phyloP scores from a whole-genome alignment of 2,113 vertebrate genomes.

The Apus apus region DNA sequence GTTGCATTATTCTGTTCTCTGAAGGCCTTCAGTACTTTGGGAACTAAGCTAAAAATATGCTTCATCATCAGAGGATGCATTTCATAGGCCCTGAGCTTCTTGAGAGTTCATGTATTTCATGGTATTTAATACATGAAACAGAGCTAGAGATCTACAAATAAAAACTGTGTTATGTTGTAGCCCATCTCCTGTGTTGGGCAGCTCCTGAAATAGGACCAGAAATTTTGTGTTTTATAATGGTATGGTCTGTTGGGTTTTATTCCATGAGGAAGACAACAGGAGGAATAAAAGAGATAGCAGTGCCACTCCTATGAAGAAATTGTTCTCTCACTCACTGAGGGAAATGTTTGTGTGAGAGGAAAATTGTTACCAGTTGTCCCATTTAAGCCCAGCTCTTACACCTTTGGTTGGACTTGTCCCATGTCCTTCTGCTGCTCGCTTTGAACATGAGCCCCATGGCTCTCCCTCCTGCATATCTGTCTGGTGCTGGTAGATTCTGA shows the following conservation, averaged over 20 bases:
- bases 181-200: neutral
- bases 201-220: neutral
- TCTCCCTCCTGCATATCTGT: neutral
- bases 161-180: neutral
- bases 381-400: neutral
- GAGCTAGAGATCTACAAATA: neutral
- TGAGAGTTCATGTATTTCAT: neutral
- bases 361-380: neutral
- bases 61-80: neutral
- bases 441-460: neutral
- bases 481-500: accelerated
- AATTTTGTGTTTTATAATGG: neutral
- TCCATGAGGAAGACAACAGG: neutral
- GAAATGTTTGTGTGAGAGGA: neutral
- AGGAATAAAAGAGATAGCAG: neutral
- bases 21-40: neutral
- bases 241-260: neutral
- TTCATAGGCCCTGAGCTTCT: neutral
- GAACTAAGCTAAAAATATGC: neutral
- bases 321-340: neutral
- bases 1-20: neutral
- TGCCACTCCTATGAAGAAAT: neutral
- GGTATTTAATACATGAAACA: neutral
- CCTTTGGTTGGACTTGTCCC: neutral
- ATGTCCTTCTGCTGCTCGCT: neutral